Evolutionary conservation across 2,888 invertebrate genomes (phyloP).

Genomic region (Enoplolaimus lenunculus): DNA sequence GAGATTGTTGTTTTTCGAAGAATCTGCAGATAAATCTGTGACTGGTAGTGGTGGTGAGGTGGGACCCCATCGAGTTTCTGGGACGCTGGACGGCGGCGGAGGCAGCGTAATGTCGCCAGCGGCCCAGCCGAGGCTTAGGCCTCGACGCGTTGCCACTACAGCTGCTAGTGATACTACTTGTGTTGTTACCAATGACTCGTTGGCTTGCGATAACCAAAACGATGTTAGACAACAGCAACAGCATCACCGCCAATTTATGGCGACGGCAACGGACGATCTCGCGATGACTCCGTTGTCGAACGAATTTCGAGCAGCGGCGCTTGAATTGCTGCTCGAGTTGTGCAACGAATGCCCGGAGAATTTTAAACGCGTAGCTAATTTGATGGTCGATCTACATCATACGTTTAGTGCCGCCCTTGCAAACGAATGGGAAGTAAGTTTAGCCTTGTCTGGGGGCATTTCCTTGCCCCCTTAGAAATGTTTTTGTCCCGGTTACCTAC

Average conservation of each 20-base stretch:
- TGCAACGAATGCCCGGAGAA: slow-evolving; percentile 39
- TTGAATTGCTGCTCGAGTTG: slow-evolving; percentile 43
- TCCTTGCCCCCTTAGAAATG: too few relatives aligned
- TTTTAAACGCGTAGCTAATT: slow-evolving; percentile 38
- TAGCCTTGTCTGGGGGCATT: too few relatives aligned
- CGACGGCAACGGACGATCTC: too few relatives aligned
- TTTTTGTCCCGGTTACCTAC: too few relatives aligned
- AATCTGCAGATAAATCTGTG: slow-evolving; percentile 21
- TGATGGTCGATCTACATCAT: slow-evolving; percentile 44
- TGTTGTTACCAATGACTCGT: too few relatives aligned
- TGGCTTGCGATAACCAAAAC: slow-evolving; percentile 16
- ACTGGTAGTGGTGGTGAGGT: not conserved
- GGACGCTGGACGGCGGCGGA: slow-evolving; percentile 12
- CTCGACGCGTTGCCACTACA: too few relatives aligned
- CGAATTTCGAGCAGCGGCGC: slow-evolving; percentile 43
- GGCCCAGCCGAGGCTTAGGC: too few relatives aligned
- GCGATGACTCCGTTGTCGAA: slow-evolving; percentile 25
- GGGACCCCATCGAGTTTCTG: too few relatives aligned
- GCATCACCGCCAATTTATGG: too few relatives aligned
- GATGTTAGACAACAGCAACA: too few relatives aligned
- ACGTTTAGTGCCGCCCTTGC: slow-evolving; percentile 41
- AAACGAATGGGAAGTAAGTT: slow-evolving; percentile 45
- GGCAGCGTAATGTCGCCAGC: slow-evolving; percentile 6
- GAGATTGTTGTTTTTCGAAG: slow-evolving; percentile 38
- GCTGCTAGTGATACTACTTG: too few relatives aligned